Conservation (phyloP, 1,140 invertebrate genomes). For the Zaprionus camerounensis region DNA sequence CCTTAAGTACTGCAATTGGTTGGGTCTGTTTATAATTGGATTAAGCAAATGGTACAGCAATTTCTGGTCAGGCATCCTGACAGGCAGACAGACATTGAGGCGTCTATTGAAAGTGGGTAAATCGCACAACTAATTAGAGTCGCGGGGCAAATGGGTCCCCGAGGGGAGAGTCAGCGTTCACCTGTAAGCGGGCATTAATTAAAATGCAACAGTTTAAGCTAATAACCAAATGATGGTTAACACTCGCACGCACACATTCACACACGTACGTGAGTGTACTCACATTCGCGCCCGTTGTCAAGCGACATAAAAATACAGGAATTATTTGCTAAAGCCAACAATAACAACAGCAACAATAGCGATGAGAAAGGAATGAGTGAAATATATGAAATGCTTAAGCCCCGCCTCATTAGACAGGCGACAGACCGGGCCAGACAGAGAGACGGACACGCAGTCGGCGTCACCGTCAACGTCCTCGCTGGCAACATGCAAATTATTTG, state of each 20-base stretch:
- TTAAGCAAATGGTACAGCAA: not conserved
- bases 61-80: not conserved
- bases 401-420: conserved; percentile 49
- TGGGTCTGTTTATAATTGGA: conserved; percentile 1
- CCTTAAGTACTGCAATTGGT: not conserved
- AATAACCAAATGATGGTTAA: conserved; percentile 50
- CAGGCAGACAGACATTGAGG: not conserved
- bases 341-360: not conserved
- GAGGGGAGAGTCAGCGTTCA: conserved; percentile 13
- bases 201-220: conserved; percentile 74
- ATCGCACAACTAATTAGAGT: conserved; percentile 48
- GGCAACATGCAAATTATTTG: conserved; percentile 70
- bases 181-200: conserved; percentile 55
- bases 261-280: not conserved
- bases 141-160: conserved; percentile 28
- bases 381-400: conserved; percentile 21
- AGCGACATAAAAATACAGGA: conserved; percentile 63
- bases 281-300: conserved; percentile 26
- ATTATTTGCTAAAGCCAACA: conserved; percentile 63
- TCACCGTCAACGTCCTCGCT: not conserved
- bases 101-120: conserved; percentile 38
- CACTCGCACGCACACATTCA: not conserved
- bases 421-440: not conserved
- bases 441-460: not conserved
- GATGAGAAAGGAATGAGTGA: conserved; percentile 31